Percentiles rank a stretch among this genome's conserved stretches.
Evolutionary conservation across 2,113 vertebrate species (phyloP).

Genomic region (Xiphophorus maculatus): DNA sequence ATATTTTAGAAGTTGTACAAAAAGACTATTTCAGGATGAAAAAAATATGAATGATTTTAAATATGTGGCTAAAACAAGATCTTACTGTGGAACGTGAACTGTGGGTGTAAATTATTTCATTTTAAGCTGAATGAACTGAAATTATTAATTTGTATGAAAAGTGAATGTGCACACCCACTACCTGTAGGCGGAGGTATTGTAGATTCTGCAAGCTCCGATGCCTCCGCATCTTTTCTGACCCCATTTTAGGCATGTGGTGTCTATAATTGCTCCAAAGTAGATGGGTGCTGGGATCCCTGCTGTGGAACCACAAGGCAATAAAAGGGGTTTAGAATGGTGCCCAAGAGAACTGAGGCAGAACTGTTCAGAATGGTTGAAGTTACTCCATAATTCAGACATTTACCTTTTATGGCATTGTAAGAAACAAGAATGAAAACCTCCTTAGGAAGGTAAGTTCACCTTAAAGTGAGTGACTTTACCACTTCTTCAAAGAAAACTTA

Average conservation of each 20-base stretch:
- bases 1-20: no score
- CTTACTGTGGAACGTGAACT: no score
- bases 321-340: neutral
- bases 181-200: constrained; percentile 85
- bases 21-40: neutral
- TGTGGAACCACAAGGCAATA: constrained; percentile 37
- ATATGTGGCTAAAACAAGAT: no score
- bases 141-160: neutral
- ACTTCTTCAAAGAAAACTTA: constrained; percentile 68
- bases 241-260: constrained; percentile 90
- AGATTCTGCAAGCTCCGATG: constrained; percentile 86
- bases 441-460: neutral
- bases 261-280: constrained; percentile 90
- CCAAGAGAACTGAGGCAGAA: neutral
- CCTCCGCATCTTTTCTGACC: constrained; percentile 82
- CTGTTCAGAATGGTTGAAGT: neutral
- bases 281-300: constrained; percentile 87
- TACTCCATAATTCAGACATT: neutral
- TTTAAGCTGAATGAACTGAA: neutral
- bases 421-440: neutral
- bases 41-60: no score
- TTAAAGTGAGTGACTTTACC: neutral
- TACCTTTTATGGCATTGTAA: neutral
- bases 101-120: no score
- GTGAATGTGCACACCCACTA: constrained; percentile 51